These are phyloP conservation scores for Sebastes diaconus DNA, from an alignment of 2,797 vertebrate genomes.

Conservation along the genomic window DNA sequence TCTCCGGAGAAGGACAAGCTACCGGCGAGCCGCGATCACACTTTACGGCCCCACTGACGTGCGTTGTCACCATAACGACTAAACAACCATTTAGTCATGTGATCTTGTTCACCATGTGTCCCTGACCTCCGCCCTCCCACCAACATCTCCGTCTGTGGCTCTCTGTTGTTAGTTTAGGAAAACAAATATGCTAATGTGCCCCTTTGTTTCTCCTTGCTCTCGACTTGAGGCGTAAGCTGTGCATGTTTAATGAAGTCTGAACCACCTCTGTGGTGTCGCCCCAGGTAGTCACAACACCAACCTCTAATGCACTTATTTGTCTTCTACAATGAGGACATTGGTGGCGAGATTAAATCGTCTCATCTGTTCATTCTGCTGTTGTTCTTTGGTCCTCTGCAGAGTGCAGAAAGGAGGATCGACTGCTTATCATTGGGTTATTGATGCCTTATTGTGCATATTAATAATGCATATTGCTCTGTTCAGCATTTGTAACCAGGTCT, in stretches of 20 bases:
- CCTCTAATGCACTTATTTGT: not conserved
- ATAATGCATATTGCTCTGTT: not conserved
- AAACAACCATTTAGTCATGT: not conserved
- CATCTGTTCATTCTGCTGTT: not conserved
- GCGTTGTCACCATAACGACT: too few species aligned
- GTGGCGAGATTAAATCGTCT: not conserved
- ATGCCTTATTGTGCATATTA: not conserved
- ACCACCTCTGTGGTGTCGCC: not conserved
- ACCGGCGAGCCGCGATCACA: too few species aligned
- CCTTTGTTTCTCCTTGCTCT: conserved; percentile 4
- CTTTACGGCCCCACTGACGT: too few species aligned
- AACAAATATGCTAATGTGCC: not conserved
- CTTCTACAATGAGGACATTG: conserved; percentile 3
- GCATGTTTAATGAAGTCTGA: conserved; percentile 7
- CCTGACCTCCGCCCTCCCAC: not conserved
- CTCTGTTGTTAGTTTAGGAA: not conserved
- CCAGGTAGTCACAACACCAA: not conserved
- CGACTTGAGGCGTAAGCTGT: not conserved
- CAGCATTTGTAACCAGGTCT: not conserved
- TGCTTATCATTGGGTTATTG: not conserved
- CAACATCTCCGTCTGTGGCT: not conserved
- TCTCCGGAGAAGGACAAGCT: too few species aligned
- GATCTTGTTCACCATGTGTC: not conserved
- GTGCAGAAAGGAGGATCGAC: not conserved
- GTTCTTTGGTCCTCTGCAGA: not conserved